Percentiles rank a stretch among this genome's conserved stretches.
Evolutionary conservation across 2,113 vertebrate genomes (phyloP).

Genomic region (Laterallus jamaicensis): DNA sequence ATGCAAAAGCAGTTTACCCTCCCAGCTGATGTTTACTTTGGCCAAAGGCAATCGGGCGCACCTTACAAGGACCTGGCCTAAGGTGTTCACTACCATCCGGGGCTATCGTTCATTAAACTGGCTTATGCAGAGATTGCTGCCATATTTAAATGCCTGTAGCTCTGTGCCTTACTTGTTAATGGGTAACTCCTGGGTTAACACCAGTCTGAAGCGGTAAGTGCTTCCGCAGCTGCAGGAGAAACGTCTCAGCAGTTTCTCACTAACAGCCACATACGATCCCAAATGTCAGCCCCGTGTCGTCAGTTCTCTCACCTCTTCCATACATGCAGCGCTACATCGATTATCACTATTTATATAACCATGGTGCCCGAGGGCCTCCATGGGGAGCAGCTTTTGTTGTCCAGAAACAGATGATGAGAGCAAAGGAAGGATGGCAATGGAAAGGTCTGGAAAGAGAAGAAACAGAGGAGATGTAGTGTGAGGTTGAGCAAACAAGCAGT

Average conservation of each 20-base stretch:
- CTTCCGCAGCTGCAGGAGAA: background rate
- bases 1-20: background rate
- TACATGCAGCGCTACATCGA: background rate
- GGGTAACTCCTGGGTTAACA: constrained; percentile 26
- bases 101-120: constrained; percentile 24
- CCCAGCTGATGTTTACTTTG: background rate
- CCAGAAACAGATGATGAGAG: background rate
- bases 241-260: background rate
- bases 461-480: no score
- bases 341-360: background rate
- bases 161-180: background rate
- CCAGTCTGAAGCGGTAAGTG: background rate
- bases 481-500: background rate
- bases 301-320: background rate
- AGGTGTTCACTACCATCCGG: background rate
- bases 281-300: background rate
- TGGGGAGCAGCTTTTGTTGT: background rate
- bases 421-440: background rate
- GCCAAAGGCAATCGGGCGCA: background rate
- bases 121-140: background rate
- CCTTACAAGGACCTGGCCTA: background rate
- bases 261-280: background rate
- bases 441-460: background rate
- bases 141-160: background rate
- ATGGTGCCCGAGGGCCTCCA: background rate